Percentiles rank a stretch among this genome's conserved stretches.
phyloP scores from a whole-genome alignment of 1,140 invertebrate genomes.

The Zaprionus camerounensis region DNA sequence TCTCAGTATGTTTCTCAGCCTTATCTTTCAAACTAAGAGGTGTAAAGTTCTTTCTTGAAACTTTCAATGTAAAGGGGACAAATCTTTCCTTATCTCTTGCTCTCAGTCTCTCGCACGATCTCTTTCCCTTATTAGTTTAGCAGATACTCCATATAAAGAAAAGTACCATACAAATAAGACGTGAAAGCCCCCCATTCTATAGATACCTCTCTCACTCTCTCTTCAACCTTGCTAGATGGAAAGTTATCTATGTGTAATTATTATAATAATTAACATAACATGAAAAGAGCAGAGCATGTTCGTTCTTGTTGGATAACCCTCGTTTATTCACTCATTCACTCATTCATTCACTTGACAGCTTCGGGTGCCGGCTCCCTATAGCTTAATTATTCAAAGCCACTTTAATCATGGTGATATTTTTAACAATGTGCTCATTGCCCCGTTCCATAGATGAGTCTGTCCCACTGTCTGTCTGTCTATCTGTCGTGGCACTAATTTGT shows the following conservation, averaged over 20 bases:
- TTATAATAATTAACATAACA: constrained; percentile 15
- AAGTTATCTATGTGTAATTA: constrained; percentile 15
- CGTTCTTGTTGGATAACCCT: constrained; percentile 26
- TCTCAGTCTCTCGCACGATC: background rate
- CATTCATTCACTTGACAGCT: constrained; percentile 20
- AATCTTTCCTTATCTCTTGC: background rate
- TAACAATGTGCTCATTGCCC: constrained; percentile 74
- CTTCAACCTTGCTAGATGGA: constrained; percentile 4
- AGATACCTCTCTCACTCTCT: background rate
- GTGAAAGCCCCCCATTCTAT: background rate
- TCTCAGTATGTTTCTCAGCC: background rate
- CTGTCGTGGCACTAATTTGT: constrained; percentile 69
- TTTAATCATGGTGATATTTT: constrained; percentile 79
- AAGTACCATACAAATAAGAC: background rate
- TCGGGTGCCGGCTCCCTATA: constrained; percentile 51
- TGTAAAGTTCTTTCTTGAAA: background rate
- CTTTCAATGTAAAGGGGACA: background rate
- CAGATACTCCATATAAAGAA: background rate
- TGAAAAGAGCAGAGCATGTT: constrained; percentile 7
- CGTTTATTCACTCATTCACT: constrained; percentile 6
- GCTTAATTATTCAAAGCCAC: constrained; percentile 80
- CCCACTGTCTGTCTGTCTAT: background rate
- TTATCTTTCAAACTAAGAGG: background rate
- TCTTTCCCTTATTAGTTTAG: background rate
- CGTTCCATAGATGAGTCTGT: constrained; percentile 39